Base-by-base conservation (phyloP, 92 coral and sea anemone species). In the Isaurus tuberculatus region DNA sequence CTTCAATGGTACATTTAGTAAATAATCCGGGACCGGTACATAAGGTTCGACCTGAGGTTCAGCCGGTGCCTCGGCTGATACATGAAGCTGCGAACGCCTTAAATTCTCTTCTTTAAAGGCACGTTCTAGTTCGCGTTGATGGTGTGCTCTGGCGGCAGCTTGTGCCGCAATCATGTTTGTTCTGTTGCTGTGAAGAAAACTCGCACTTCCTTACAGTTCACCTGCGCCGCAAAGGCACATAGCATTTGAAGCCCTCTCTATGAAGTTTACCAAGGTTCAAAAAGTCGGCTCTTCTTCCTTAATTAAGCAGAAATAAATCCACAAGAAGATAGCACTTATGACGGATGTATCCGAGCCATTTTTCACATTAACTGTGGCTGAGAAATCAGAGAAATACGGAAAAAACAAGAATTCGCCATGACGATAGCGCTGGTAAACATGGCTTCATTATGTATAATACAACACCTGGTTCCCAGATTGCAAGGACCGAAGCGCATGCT, bases 381-480 rank as follows among this genome's bases (percentile, higher is more conserved):
- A 74, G 94, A 94, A 94, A 91, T 89, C 95, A 92, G 90, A 89
- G 92, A 94, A 94, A 89, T 94, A 84, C 79, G 71, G 95, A 83
- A 91, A 92, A 93, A 97, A 90, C 98, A 92, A 88, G 89, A 94
- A 87, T 94, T 95, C 97, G 97, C 98, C 99, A 97, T 97, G 99
- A 91, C 98, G 98, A 97, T 97, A 89, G 89, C 75, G 86, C 94
- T 87, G 92, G 94, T 97, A 97, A 97, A 97, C 99, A 97, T 87
- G 96, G 95, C 88, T 91, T 95, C 98, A 92, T 97, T 94, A 95
- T 88, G 92, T 90, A 92, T 90, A 90, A 86, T 83, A 83, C 91
- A 86, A 92, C 99, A 97, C 97, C 99, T 97, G 99, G 98, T 92
- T 89, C 85, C 84, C 79, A 85, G 83, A 91, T 88, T 88, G 91